phyloP scores from a whole-genome alignment of 2,888 invertebrate genomes.

The Carterocephalus palaemon region DNA sequence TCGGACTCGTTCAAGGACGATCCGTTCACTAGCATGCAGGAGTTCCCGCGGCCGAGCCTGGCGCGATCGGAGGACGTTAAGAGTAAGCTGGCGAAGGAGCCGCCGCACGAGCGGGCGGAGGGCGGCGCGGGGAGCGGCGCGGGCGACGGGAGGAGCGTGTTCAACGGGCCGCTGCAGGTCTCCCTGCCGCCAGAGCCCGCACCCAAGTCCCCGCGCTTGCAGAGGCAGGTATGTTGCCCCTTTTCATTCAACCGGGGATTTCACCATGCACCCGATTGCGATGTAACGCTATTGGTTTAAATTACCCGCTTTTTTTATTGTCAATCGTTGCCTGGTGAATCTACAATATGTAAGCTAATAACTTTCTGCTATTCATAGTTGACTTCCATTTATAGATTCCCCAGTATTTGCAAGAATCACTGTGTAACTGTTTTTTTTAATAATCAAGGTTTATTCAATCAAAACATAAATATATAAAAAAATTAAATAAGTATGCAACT shows the following conservation, averaged over 20 bases:
- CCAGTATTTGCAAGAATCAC: no score
- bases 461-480: no score
- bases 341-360: no score
- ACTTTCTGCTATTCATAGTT: no score
- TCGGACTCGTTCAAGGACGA: slow-evolving; percentile 80
- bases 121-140: slow-evolving; percentile 37
- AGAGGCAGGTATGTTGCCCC: slow-evolving; percentile 50
- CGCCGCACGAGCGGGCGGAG: slow-evolving; percentile 40
- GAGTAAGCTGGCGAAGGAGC: slow-evolving; percentile 44
- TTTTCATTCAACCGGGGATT: background rate
- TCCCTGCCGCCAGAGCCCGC: slow-evolving; percentile 82
- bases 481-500: no score
- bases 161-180: slow-evolving; percentile 84
- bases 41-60: slow-evolving; percentile 54
- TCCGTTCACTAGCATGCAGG: slow-evolving; percentile 76
- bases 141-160: slow-evolving; percentile 60
- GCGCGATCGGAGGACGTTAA: slow-evolving; percentile 50
- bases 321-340: no score
- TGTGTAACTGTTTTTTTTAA: no score
- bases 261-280: no score
- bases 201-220: slow-evolving; percentile 64
- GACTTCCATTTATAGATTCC: no score
- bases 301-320: no score
- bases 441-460: no score
- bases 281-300: no score